Percentiles rank a stretch among this genome's conserved stretches.
Conservation (phyloP, 2,888 invertebrate genomes). For the Lamellibrachia satsuma region DNA sequence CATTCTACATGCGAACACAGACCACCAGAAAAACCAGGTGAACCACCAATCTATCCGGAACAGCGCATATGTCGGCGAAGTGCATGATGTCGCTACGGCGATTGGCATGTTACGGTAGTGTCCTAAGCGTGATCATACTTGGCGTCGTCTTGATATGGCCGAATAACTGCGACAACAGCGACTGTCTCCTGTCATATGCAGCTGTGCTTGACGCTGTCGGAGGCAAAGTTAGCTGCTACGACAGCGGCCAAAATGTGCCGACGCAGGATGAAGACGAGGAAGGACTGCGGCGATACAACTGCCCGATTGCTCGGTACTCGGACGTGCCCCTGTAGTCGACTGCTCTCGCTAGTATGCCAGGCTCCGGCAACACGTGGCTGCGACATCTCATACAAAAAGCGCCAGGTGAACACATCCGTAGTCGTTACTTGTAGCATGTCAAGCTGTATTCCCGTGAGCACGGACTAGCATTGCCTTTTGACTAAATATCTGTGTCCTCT, state of each 20-base stretch:
- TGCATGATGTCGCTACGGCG: background rate
- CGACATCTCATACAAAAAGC: slow-evolving; percentile 18
- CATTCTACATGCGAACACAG: background rate
- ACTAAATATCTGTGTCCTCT: background rate
- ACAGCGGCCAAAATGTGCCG: background rate
- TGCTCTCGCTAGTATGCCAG: background rate
- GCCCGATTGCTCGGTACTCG: background rate
- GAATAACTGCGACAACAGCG: background rate
- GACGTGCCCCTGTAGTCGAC: slow-evolving; percentile 5
- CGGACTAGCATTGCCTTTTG: background rate
- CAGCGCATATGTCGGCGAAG: background rate
- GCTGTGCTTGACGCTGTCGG: background rate
- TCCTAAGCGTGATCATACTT: background rate
- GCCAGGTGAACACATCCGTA: background rate
- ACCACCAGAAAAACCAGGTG: background rate
- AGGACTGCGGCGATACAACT: background rate
- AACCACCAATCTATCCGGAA: background rate
- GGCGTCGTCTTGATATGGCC: background rate
- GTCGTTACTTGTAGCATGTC: background rate
- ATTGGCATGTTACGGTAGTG: background rate
- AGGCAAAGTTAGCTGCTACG: background rate
- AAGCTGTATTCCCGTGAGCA: background rate
- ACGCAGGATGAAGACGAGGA: background rate
- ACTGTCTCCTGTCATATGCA: background rate
- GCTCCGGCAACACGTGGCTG: slow-evolving; percentile 20